Conservation (phyloP, 1,140 invertebrate species). For the Sitophilus oryzae region DNA sequence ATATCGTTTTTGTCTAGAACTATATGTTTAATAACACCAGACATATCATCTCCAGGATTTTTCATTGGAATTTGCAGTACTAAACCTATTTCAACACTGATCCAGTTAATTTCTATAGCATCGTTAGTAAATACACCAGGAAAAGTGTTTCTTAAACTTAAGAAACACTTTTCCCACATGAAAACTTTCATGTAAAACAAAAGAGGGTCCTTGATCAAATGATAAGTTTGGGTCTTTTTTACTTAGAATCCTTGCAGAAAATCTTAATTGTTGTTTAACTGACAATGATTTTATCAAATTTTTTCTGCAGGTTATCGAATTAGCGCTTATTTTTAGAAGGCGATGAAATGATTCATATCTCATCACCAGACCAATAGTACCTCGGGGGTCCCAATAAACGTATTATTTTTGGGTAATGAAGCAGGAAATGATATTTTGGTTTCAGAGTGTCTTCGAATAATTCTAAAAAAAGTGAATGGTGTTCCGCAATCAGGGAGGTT, state of each 20-base stretch:
- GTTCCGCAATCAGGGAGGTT: constrained; percentile 21
- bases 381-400: constrained; percentile 28
- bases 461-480: constrained; percentile 23
- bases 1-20: too few relatives aligned
- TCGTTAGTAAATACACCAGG: too few relatives aligned
- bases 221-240: too few relatives aligned
- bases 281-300: constrained; percentile 21
- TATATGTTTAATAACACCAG: too few relatives aligned
- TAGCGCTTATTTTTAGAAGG: constrained; percentile 25
- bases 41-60: too few relatives aligned
- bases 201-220: too few relatives aligned
- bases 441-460: constrained; percentile 23
- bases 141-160: too few relatives aligned
- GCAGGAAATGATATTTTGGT: constrained; percentile 34
- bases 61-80: too few relatives aligned
- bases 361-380: constrained; percentile 20
- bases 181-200: too few relatives aligned
- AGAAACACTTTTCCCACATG: too few relatives aligned
- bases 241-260: neutral
- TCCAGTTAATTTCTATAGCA: too few relatives aligned
- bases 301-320: constrained; percentile 19
- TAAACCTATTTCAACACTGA: too few relatives aligned
- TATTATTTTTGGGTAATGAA: constrained; percentile 30
- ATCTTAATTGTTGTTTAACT: constrained; percentile 2
- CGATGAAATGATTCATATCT: constrained; percentile 31